Evolutionary conservation across 2,888 invertebrate species (phyloP).

Genomic region (Bellardia pandia): DNA sequence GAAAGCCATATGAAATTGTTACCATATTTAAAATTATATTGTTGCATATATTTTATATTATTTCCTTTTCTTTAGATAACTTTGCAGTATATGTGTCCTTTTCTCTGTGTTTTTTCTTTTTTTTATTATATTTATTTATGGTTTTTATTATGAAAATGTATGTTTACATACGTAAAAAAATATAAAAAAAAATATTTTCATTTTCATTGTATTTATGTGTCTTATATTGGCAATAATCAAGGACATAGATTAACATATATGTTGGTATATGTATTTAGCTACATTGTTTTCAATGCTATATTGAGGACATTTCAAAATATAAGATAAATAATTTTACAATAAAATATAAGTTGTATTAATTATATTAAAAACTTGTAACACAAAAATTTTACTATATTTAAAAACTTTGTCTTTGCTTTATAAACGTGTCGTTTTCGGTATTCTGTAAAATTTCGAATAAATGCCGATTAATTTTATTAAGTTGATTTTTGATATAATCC

Average conservation of each 20-base stretch:
- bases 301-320: background rate
- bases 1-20: conserved; percentile 38
- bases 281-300: conserved; percentile 15
- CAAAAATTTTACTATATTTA: too few relatives aligned
- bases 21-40: conserved; percentile 46
- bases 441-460: too few relatives aligned
- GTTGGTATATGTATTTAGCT: background rate
- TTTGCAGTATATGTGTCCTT: background rate
- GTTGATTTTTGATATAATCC: too few relatives aligned
- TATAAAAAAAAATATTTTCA: background rate
- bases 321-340: background rate
- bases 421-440: too few relatives aligned
- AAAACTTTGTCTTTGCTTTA: too few relatives aligned
- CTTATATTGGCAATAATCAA: conserved; percentile 52
- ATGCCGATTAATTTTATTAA: too few relatives aligned
- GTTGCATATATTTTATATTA: background rate
- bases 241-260: conserved; percentile 47
- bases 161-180: background rate
- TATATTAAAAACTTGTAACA: too few relatives aligned
- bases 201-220: conserved; percentile 5
- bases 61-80: background rate
- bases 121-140: conserved; percentile 21
- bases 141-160: background rate
- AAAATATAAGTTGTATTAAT: too few relatives aligned
- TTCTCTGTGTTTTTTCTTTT: background rate